Evolutionary conservation across 2,888 invertebrate species (phyloP).

Genomic region (Microctonus hyperodae): DNA sequence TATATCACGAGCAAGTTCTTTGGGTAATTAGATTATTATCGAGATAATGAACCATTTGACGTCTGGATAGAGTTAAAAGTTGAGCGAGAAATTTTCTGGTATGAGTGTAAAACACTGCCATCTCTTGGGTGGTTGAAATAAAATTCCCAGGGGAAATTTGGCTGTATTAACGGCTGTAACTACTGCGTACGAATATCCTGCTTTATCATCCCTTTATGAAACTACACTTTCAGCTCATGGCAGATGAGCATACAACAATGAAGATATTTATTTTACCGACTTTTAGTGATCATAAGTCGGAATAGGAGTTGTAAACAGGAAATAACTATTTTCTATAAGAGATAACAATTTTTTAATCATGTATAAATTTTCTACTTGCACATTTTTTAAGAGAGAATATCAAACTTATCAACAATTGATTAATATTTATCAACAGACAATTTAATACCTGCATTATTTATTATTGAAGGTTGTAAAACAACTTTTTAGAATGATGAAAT

Average conservation of each 20-base stretch:
- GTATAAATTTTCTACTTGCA: too few relatives aligned
- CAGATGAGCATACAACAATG: too few relatives aligned
- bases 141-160: not conserved
- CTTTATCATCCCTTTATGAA: not conserved
- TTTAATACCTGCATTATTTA: too few relatives aligned
- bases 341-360: too few relatives aligned
- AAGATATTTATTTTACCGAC: not conserved
- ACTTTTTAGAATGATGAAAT: too few relatives aligned
- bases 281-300: not conserved
- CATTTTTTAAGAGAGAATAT: too few relatives aligned
- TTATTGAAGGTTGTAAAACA: too few relatives aligned
- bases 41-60: constrained; percentile 9
- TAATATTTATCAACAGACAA: too few relatives aligned
- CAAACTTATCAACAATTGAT: too few relatives aligned
- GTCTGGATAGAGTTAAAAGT: not conserved
- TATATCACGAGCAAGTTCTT: not conserved
- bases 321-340: too few relatives aligned
- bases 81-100: too few relatives aligned
- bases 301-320: too few relatives aligned
- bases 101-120: not conserved
- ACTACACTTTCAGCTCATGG: not conserved
- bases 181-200: not conserved
- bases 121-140: not conserved
- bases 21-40: constrained; percentile 13
- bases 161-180: not conserved